phyloP scores from a whole-genome alignment of 2,888 invertebrate genomes.

The Invenusta paracnida region DNA sequence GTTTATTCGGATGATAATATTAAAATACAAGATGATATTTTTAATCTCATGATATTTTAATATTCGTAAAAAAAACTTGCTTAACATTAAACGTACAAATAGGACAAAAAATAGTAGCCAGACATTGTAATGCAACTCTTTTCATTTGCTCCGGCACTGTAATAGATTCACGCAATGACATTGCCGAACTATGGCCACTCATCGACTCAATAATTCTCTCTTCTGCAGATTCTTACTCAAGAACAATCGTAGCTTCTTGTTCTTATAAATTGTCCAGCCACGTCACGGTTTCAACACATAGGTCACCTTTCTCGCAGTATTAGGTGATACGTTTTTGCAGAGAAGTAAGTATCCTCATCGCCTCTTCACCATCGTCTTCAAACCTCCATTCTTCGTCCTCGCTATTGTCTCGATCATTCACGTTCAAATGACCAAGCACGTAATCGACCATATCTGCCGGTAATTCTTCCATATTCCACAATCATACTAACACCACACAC shows the following conservation, averaged over 20 bases:
- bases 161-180: slow-evolving; percentile 9
- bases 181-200: slow-evolving; percentile 38
- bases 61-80: too few relatives aligned
- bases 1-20: too few relatives aligned
- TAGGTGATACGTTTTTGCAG: neutral
- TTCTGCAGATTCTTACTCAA: neutral
- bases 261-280: neutral
- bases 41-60: too few relatives aligned
- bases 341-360: neutral
- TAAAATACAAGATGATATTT: too few relatives aligned
- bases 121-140: too few relatives aligned
- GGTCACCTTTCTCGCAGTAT: neutral
- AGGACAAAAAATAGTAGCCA: too few relatives aligned
- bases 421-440: neutral
- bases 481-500: neutral
- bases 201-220: neutral
- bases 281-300: neutral
- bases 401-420: neutral
- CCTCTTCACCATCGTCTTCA: neutral
- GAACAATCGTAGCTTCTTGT: neutral
- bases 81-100: too few relatives aligned
- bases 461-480: neutral
- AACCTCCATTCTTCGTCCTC: neutral
- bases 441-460: neutral
- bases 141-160: too few relatives aligned